Base-by-base conservation (phyloP, 1,140 invertebrate genomes). In the Propsilocerus akamusi region DNA sequence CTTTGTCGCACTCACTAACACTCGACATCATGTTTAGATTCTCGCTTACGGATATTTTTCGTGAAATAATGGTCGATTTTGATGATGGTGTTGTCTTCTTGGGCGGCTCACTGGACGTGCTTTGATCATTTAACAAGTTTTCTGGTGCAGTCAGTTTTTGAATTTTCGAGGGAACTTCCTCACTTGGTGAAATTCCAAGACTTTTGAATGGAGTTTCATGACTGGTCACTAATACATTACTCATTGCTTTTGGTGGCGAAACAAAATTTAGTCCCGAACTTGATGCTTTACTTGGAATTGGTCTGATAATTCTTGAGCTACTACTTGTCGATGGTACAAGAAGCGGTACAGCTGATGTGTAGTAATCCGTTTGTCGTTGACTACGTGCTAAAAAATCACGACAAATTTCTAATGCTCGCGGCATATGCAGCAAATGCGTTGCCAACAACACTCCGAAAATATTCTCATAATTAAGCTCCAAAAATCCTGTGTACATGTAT, bases 401-500 rank as follows among this genome's bases (percentile, higher is more conserved):
- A 59, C 81, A 84, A 51, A 83, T 69, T 47, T 81, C 79, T 32
- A 83, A 54, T 0, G 81, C 81, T 2, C 77, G 65, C 0, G 81
- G 80, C 80, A 85, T 84, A 57, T 84, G 81, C 17, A 85, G 61
- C 32, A 83, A 66, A 62, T 85, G 81, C 5, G 80, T 81, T 2
- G 80, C 81, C 48, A 84, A 59, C 3, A 84, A 59, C 8, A 84
- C 77, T 51, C 75, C 78, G 63, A 83, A 84, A 47, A 84, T 80
- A 61, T 83, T 83, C 24, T 76, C 74, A 17, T 76, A 62, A 25
- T 73, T 81, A 20, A 85, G 64, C 54, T 83, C 79, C 49, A 85
- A 61, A 47, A 75, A 76, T 1, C 81, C 81, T 2, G 81, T 83
- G 63, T 83, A 83, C 80, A 85, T 83, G 60, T 81, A 84, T 8